These are phyloP conservation scores for Coregonus ussuriensis DNA, from an alignment of 2,797 vertebrate genomes.

Conservation along the genomic window DNA sequence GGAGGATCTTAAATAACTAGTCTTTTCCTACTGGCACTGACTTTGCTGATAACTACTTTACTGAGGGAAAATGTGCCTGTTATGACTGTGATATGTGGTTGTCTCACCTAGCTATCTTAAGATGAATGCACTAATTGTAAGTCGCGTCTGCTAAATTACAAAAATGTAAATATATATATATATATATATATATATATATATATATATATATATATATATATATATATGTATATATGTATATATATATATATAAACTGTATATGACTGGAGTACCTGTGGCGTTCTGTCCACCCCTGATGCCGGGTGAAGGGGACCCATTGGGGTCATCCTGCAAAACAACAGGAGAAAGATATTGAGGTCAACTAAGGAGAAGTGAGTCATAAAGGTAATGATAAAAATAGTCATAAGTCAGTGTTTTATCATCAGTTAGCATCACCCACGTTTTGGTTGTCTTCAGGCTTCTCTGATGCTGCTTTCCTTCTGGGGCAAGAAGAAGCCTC, in stretches of 20 bases:
- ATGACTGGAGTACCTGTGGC: slow-evolving; percentile 78
- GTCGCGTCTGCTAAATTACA: too few species aligned
- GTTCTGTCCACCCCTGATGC: slow-evolving; percentile 82
- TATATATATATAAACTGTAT: neutral
- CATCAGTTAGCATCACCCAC: slow-evolving; percentile 73
- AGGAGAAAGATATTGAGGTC: neutral
- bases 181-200: too few species aligned
- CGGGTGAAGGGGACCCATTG: slow-evolving; percentile 82
- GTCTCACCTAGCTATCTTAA: too few species aligned
- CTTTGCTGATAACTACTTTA: too few species aligned
- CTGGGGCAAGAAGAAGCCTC: slow-evolving; percentile 72
- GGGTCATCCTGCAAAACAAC: slow-evolving; percentile 84
- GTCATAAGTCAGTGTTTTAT: neutral
- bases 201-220: too few species aligned
- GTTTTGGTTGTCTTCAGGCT: slow-evolving; percentile 92
- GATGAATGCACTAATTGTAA: too few species aligned
- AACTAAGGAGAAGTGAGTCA: neutral
- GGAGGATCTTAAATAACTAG: too few species aligned
- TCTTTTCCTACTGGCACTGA: too few species aligned
- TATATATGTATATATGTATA: neutral
- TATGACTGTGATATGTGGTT: too few species aligned
- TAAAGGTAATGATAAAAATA: neutral
- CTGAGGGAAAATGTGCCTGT: too few species aligned
- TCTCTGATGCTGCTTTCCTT: slow-evolving; percentile 96
- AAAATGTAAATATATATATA: too few species aligned